phyloP scores from a whole-genome alignment of 2,888 invertebrate species.

The Aethes cnicana region DNA sequence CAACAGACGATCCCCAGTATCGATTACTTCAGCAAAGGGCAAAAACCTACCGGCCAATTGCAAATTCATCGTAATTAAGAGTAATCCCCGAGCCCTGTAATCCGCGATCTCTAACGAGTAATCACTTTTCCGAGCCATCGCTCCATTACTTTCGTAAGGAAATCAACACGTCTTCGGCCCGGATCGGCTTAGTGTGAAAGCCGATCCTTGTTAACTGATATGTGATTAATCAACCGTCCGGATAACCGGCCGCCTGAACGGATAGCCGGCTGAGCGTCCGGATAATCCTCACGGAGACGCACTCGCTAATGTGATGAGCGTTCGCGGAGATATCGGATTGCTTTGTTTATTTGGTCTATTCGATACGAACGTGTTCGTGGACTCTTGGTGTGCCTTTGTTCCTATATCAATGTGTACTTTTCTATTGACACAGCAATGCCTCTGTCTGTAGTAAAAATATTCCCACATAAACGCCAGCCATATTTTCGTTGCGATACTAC shows the following conservation, averaged over 20 bases:
- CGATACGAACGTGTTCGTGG: not conserved
- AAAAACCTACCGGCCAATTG: conserved; percentile 10
- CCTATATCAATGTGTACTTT: too few species aligned
- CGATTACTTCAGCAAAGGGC: not conserved
- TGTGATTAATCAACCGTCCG: conserved; percentile 61
- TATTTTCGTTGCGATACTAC: not conserved
- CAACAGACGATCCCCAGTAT: too few species aligned
- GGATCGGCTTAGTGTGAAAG: conserved; percentile 48
- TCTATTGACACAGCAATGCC: too few species aligned
- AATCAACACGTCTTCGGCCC: conserved; percentile 48
- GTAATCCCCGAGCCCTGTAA: conserved; percentile 10
- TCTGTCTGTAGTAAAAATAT: too few species aligned
- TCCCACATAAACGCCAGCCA: not conserved
- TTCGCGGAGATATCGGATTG: conserved; percentile 19
- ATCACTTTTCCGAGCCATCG: conserved; percentile 11
- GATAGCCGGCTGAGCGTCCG: conserved; percentile 39
- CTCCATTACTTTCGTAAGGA: conserved; percentile 33
- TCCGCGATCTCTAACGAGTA: conserved; percentile 2
- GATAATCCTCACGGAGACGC: conserved; percentile 15
- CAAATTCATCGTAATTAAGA: conserved; percentile 16
- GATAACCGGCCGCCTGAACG: not conserved
- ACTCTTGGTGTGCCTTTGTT: too few species aligned
- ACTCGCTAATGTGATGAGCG: conserved; percentile 21
- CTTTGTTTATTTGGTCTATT: conserved; percentile 16
- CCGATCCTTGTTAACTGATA: conserved; percentile 60